phyloP scores from a whole-genome alignment of 2,797 vertebrate species.

The Menidia menidia region DNA sequence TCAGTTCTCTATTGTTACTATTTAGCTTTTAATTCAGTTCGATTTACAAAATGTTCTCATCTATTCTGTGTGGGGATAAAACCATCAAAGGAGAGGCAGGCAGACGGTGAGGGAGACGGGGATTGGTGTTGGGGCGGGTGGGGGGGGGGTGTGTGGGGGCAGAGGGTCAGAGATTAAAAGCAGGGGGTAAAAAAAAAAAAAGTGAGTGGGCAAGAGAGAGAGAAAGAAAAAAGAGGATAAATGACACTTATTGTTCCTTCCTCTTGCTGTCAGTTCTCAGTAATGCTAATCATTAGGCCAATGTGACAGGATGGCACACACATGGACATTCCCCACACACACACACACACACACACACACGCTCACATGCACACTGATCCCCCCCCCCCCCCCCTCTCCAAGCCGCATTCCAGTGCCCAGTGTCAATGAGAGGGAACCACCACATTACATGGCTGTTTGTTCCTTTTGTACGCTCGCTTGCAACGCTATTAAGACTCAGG shows the following conservation, averaged over 20 bases:
- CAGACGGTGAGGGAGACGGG: constrained; percentile 18
- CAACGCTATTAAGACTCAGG: constrained; percentile 70
- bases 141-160: background rate
- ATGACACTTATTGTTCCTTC: constrained; percentile 82
- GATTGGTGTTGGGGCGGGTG: background rate
- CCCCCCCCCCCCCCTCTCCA: constrained; percentile 17
- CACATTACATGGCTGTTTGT: constrained; percentile 87
- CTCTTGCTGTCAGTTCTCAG: constrained; percentile 83
- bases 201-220: constrained; percentile 61
- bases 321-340: constrained; percentile 26
- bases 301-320: constrained; percentile 80
- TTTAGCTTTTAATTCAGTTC: background rate
- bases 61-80: constrained; percentile 19
- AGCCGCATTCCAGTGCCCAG: constrained; percentile 78
- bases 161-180: constrained; percentile 66
- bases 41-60: background rate
- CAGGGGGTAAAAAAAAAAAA: constrained; percentile 44
- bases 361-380: background rate
- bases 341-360: constrained; percentile 23
- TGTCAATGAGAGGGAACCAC: constrained; percentile 81
- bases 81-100: constrained; percentile 14
- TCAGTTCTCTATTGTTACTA: background rate
- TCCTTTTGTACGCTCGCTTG: constrained; percentile 79
- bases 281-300: constrained; percentile 85
- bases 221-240: constrained; percentile 77